Evolutionary conservation across 2,113 vertebrate species (phyloP).

Genomic region (Ammodytes dubius): DNA sequence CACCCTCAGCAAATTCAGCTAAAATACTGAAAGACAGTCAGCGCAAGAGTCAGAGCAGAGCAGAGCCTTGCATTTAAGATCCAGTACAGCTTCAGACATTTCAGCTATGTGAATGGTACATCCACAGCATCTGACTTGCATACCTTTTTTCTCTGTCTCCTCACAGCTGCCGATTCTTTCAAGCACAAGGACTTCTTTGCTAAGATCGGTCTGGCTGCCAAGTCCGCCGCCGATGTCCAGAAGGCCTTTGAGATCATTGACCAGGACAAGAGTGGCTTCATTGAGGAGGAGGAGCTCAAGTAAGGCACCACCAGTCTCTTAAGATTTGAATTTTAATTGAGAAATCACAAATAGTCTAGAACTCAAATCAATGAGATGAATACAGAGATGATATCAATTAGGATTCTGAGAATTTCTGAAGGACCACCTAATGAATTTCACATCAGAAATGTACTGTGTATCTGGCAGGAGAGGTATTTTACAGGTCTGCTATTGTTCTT

Average conservation of each 20-base stretch:
- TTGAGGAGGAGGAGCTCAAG: slow-evolving; percentile 90
- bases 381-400: background rate
- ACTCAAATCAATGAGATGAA: background rate
- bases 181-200: slow-evolving; percentile 87
- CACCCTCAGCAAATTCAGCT: background rate
- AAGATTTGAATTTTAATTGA: slow-evolving; percentile 24
- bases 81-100: background rate
- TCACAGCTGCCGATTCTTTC: slow-evolving; percentile 88
- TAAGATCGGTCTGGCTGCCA: slow-evolving; percentile 85
- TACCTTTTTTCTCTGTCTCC: slow-evolving; percentile 14
- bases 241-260: slow-evolving; percentile 88
- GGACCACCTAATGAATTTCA: background rate
- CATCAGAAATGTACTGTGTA: background rate
- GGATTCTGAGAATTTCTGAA: background rate
- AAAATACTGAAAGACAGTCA: slow-evolving; percentile 1
- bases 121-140: background rate
- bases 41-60: background rate
- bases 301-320: slow-evolving; percentile 65
- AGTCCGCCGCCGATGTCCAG: slow-evolving; percentile 83
- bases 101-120: background rate
- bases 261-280: slow-evolving; percentile 89
- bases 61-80: background rate
- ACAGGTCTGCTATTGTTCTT: background rate
- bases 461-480: background rate
- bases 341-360: background rate